Base-by-base conservation (phyloP, 2,113 vertebrate genomes). In the Anhinga rufa region DNA sequence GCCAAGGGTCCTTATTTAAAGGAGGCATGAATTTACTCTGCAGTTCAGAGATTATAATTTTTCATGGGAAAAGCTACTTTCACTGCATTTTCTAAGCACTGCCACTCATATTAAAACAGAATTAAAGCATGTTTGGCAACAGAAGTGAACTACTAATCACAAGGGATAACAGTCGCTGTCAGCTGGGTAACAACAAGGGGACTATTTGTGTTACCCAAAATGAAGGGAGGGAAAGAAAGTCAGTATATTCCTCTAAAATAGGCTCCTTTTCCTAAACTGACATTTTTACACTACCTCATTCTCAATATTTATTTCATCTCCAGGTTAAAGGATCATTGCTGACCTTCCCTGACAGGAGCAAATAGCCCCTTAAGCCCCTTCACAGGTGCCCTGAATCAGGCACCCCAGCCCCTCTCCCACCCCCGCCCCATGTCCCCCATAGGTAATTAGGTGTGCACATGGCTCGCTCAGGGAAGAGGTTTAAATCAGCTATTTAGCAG, bases 221-320 rank as follows among this genome's bases (percentile, higher is more conserved):
- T 1, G 1, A 74, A 42, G 3, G 13, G 42, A 29, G 16, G 24
- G 10, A 32, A n/a, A 42, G 25, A 54, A 68, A 72, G 61, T 62
- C 7, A 19, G 76, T 91, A 64, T 54, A 55, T 78, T 92, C 84
- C 85, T 93, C 81, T 71, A 92, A 93, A 83, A 86, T 11, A 7
- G 58, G 42, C 34, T 81, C 55, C 51, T 90, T 86, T 84, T 84
- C 81, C 29, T 68, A 17, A 48, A 58, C 24, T 14, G 24, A 25
- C 3, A 2, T 36, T 77, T 79, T 86, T 42, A 38, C 32, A 81
- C 48, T 12, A 49, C 32, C 18, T 55, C 25, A 32, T 79, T 57
- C 49, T 68, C 60, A 52, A 24, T 68, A 13, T 51, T 57, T 84
- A 42, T 57, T 72, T 51, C 28, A 34, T 32, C 29, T 55, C 38